Percentiles rank a stretch among this genome's conserved stretches.
These are phyloP conservation scores for Meandrusa payeni DNA, from an alignment of 2,888 invertebrate genomes.

Conservation along the genomic window DNA sequence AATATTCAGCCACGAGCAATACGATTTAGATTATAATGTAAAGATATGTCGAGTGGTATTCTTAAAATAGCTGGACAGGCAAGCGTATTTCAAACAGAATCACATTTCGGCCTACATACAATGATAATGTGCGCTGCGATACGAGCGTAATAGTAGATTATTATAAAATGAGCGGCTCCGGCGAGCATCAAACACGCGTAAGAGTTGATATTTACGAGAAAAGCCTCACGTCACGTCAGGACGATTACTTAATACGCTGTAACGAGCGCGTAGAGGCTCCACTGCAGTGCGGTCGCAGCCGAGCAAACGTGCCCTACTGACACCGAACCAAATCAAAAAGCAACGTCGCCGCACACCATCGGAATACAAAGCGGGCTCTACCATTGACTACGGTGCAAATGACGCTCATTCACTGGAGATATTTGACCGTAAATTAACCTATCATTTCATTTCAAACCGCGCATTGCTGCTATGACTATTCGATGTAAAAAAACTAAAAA, in stretches of 20 bases:
- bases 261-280: conserved; percentile 33
- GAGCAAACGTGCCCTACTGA: conserved; percentile 64
- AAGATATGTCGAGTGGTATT: background rate
- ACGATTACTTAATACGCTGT: conserved; percentile 50
- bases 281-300: conserved; percentile 44
- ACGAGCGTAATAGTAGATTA: too few species aligned
- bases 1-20: too few species aligned
- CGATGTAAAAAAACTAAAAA: conserved; percentile 46
- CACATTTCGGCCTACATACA: conserved; percentile 45
- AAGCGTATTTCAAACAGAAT: too few species aligned
- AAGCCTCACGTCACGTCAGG: conserved; percentile 33
- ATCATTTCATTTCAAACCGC: conserved; percentile 18
- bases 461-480: conserved; percentile 39
- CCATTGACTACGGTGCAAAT: conserved; percentile 35
- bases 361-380: conserved; percentile 50
- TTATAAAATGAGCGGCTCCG: too few species aligned
- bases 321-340: conserved; percentile 67
- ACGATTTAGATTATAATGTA: too few species aligned
- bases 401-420: conserved; percentile 43
- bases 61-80: background rate
- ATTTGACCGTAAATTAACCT: conserved; percentile 4
- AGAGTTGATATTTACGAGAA: conserved; percentile 21
- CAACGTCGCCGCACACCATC: conserved; percentile 38
- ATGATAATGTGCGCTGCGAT: conserved; percentile 40
- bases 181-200: background rate